Evolutionary conservation across 2,113 vertebrate genomes (phyloP), one percentile per base, ranked within the genome.

Genomic region (Cryptotis parvus): DNA sequence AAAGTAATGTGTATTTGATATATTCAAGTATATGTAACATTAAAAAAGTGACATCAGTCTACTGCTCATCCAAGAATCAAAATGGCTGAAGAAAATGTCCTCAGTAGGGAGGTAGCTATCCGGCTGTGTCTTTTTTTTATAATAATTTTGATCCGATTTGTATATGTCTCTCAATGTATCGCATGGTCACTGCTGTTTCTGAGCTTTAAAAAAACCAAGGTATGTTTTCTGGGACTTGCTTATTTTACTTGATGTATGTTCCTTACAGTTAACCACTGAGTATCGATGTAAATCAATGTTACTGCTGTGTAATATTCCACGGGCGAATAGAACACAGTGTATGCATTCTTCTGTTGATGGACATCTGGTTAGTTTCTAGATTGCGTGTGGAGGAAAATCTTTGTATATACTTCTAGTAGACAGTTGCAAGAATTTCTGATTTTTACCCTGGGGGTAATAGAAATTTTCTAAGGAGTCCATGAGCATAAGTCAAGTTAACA

Each of bases 401-500:
- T 89, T 72, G 33, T 43, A 41, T 29, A 12, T 87, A 76, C 2
- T 78, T 94, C 24, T 45, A 29, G 65, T 77, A 87, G 39, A 75
- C 29, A 77, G 31, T 81, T 96, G 20, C 29, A 87, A 87, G 69
- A 84, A 68, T 84, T 93, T 91, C 43, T 76, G 43, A 16, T 84
- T 93, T 93, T 77, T 33, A 66, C 66, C 9, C 4, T 63, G 35
- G 37, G 27, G 9, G 74, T 72, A 63, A 74, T 31, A 70, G 41
- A n/a, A 73, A 49, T 81, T 82, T 84, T 18, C 39, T 52, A 20
- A 87, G 45, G 75, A 27, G 27, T 82, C 8, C 41, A 29, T 91
- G 76, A n/a, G 49, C 49, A 76, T n/a, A 79, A 14, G 18, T 63
- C 43, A 76, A 63, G 33, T 80, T 87, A 80, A 73, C 43, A 92